Percentiles rank a stretch among this genome's conserved stretches.
phyloP scores from a whole-genome alignment of 2,888 invertebrate species.

The Tromatobia lineatoria region DNA sequence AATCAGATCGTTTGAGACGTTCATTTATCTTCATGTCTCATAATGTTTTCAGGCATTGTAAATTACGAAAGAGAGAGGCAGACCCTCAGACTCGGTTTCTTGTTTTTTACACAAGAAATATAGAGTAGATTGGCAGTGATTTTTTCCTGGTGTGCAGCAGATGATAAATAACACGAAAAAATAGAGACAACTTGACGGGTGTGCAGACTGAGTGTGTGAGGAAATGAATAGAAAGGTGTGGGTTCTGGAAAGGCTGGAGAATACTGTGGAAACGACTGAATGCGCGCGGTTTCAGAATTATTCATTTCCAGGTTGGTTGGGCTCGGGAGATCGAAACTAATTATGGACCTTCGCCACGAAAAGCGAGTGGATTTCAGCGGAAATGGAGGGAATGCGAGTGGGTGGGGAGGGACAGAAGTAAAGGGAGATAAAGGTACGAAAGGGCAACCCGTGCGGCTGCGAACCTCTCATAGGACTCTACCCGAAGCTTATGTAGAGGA shows the following conservation, averaged over 20 bases:
- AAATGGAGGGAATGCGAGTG: slow-evolving; percentile 65
- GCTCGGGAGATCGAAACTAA: slow-evolving; percentile 69
- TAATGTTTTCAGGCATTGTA: neutral
- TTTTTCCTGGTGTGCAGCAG: neutral
- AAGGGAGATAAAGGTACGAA: slow-evolving; percentile 21
- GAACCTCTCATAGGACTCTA: slow-evolving; percentile 26
- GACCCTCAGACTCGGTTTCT: neutral
- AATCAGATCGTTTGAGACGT: neutral
- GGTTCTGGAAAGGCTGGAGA: slow-evolving; percentile 15
- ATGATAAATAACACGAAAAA: neutral
- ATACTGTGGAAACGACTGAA: slow-evolving; percentile 23
- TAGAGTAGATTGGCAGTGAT: slow-evolving; percentile 8
- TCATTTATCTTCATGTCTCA: neutral
- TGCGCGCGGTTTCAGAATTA: slow-evolving; percentile 65
- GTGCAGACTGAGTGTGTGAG: slow-evolving; percentile 24
- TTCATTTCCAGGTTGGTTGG: slow-evolving; percentile 67
- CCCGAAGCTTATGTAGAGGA: neutral
- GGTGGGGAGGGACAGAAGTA: slow-evolving; percentile 40
- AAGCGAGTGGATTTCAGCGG: slow-evolving; percentile 65
- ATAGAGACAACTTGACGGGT: slow-evolving; percentile 9
- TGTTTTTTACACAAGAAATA: neutral
- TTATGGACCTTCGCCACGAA: slow-evolving; percentile 66
- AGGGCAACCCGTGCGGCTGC: neutral
- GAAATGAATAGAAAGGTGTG: slow-evolving; percentile 30
- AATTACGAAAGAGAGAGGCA: too few relatives aligned